Evolutionary conservation across 2,113 vertebrate genomes (phyloP).

Genomic region (Colinus virginianus): DNA sequence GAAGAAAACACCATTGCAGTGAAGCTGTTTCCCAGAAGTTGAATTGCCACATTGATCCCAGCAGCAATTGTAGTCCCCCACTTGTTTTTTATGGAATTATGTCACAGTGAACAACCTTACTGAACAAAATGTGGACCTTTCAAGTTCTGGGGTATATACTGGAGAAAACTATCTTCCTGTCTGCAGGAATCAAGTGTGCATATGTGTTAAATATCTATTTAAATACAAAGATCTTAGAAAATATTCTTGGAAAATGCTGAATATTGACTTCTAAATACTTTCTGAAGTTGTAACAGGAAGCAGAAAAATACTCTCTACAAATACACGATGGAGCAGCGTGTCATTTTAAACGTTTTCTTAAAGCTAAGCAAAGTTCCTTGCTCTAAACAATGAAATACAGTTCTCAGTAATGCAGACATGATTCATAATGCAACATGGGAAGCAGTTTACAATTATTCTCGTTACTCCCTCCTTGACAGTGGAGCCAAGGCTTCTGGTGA

Average conservation of each 20-base stretch:
- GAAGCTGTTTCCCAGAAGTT: background rate
- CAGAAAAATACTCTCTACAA: background rate
- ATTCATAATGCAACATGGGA: background rate
- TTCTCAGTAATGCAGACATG: background rate
- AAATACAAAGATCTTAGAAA: background rate
- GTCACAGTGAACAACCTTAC: background rate
- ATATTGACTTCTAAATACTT: background rate
- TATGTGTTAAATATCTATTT: background rate
- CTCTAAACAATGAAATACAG: background rate
- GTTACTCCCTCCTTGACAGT: background rate
- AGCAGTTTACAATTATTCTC: background rate
- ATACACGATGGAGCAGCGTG: background rate
- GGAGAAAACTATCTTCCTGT: background rate
- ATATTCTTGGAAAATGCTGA: background rate
- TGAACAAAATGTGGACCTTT: background rate
- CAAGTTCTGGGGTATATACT: background rate
- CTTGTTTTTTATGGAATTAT: constrained; percentile 25
- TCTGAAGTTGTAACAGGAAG: background rate
- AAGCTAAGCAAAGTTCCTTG: background rate
- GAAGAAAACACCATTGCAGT: fast-evolving
- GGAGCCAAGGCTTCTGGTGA: background rate
- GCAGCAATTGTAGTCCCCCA: background rate
- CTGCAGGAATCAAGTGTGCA: background rate
- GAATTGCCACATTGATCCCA: background rate
- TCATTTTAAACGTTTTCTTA: background rate